Evolutionary conservation across 92 coral and sea anemone species (phyloP).

Genomic region (Phymanthus crucifer): DNA sequence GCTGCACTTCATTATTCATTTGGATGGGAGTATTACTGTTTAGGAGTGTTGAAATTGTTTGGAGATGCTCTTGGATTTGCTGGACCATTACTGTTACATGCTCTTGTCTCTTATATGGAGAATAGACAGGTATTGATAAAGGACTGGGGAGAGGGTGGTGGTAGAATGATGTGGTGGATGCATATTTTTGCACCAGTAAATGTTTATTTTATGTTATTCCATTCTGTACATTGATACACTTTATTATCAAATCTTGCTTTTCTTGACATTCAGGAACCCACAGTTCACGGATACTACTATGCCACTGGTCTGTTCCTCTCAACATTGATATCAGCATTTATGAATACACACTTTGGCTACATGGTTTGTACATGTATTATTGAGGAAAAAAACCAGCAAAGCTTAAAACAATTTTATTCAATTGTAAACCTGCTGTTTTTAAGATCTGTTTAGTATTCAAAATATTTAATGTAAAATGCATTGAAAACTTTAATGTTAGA

Average conservation of each 20-base stretch:
- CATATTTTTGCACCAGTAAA: no score
- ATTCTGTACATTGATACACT: no score
- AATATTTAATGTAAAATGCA: no score
- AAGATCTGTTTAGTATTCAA: no score
- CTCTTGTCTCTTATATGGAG: slow-evolving; percentile 95
- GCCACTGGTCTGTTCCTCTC: slow-evolving; percentile 80
- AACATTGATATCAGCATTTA: slow-evolving; percentile 67
- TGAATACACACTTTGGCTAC: slow-evolving; percentile 82
- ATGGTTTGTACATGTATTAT: slow-evolving; percentile 50
- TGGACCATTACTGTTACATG: slow-evolving; percentile 94
- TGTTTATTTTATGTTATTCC: no score
- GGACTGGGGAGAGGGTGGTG: not conserved
- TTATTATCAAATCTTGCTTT: not conserved
- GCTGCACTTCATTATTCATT: slow-evolving; percentile 87
- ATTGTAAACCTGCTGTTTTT: no score
- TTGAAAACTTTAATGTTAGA: no score
- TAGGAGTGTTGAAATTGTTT: slow-evolving; percentile 80
- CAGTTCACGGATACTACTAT: slow-evolving; percentile 88
- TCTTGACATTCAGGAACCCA: slow-evolving; percentile 73
- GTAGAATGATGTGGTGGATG: no score
- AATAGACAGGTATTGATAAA: slow-evolving; percentile 64
- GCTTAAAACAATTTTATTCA: no score
- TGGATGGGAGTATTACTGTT: slow-evolving; percentile 88
- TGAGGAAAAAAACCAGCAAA: no score
- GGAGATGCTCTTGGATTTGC: slow-evolving; percentile 95